These are phyloP conservation scores for Paraescarpia echinospica DNA, from an alignment of 1,140 invertebrate species.

Conservation along the genomic window DNA sequence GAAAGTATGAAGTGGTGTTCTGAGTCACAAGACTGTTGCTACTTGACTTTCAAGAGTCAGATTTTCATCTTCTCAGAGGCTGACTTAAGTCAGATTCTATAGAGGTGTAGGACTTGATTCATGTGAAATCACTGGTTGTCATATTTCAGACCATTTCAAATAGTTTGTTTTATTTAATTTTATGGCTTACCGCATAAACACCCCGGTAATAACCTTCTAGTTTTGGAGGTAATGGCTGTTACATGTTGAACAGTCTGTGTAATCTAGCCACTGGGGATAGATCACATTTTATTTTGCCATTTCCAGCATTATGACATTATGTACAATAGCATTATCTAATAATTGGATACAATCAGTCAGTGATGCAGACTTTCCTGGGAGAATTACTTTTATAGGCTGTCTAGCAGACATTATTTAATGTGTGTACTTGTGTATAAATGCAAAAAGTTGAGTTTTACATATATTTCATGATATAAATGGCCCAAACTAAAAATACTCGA, in stretches of 20 bases:
- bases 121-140: too few species aligned
- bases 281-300: neutral
- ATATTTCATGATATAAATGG: too few species aligned
- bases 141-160: neutral
- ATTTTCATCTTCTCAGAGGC: neutral
- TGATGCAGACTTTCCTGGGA: neutral
- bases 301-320: neutral
- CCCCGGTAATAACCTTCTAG: neutral
- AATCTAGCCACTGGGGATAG: neutral
- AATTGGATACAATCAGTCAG: neutral
- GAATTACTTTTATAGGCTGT: neutral
- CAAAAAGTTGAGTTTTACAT: too few species aligned
- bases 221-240: neutral
- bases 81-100: too few species aligned
- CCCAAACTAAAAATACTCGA: too few species aligned
- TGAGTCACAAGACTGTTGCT: neutral
- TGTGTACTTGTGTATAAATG: neutral
- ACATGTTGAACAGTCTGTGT: neutral
- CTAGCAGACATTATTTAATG: neutral
- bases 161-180: neutral
- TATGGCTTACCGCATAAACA: neutral
- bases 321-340: neutral
- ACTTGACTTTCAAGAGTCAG: neutral
- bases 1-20: neutral
- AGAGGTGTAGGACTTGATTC: neutral